Evolutionary conservation across 35 echinoderm and acorn worm species (phyloP).

Genomic region (Strongylocentrotus purpuratus): DNA sequence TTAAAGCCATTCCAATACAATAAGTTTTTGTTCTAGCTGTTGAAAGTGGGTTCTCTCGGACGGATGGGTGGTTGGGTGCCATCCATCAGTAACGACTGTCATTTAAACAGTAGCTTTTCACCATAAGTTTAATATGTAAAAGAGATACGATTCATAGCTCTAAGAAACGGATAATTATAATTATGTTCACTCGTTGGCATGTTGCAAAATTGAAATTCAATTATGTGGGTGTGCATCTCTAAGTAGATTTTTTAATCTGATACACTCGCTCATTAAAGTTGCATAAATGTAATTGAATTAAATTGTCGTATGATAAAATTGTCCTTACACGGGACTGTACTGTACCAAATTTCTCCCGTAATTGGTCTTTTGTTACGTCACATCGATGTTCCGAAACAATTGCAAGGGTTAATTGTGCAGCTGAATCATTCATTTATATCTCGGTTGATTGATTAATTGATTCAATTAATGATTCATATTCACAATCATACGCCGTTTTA

Average conservation of each 20-base stretch:
- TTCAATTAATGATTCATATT: neutral
- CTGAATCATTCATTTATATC: neutral
- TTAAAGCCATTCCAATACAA: no score
- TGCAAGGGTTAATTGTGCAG: neutral
- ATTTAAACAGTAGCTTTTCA: no score
- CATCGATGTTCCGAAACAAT: neutral
- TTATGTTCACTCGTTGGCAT: neutral
- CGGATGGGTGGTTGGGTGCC: no score
- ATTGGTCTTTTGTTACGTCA: neutral
- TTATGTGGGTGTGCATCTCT: neutral
- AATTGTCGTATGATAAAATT: neutral
- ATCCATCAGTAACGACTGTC: no score
- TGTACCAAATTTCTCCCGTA: neutral
- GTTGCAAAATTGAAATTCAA: neutral
- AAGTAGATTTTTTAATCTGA: neutral
- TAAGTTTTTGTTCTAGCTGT: no score
- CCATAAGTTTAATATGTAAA: no score
- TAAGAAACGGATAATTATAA: neutral
- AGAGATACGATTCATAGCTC: neutral
- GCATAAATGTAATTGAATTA: neutral
- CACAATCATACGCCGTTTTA: neutral
- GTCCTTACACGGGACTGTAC: neutral
- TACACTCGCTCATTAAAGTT: neutral
- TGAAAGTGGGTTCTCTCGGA: no score
- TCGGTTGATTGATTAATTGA: neutral